These are phyloP conservation scores for Loripinus fragilis DNA, from an alignment of 2,888 invertebrate species.

Conservation along the genomic window DNA sequence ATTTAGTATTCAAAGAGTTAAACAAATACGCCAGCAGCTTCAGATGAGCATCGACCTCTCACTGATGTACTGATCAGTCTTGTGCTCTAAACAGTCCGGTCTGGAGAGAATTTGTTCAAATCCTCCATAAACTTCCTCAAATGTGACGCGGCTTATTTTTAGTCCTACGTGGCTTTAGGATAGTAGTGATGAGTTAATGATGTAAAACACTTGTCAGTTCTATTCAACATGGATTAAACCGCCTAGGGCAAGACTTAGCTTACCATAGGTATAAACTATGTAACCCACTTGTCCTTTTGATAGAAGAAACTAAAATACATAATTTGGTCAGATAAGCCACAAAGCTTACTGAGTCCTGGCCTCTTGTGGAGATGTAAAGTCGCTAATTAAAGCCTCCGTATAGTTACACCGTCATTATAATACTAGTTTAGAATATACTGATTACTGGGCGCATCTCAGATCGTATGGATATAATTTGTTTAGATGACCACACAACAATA, in stretches of 20 bases:
- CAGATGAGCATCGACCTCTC: too few relatives aligned
- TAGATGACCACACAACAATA: slow-evolving; percentile 7
- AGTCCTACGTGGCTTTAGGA: too few relatives aligned
- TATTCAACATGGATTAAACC: background rate
- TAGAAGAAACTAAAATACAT: background rate
- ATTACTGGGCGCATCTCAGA: background rate
- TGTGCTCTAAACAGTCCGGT: too few relatives aligned
- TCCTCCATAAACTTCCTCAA: too few relatives aligned
- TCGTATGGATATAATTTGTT: background rate
- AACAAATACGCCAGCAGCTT: too few relatives aligned
- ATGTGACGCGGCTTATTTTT: too few relatives aligned
- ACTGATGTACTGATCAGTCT: too few relatives aligned
- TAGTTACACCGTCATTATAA: background rate
- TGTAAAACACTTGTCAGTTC: slow-evolving; percentile 9
- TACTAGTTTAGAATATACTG: background rate
- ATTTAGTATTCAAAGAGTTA: too few relatives aligned
- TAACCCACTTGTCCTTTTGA: slow-evolving; percentile 7
- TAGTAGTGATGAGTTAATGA: slow-evolving; percentile 17
- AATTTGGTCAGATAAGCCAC: slow-evolving; percentile 8
- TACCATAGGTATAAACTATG: slow-evolving; percentile 12
- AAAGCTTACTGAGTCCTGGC: slow-evolving; percentile 2
- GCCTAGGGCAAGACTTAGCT: slow-evolving; percentile 3
- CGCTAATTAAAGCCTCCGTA: slow-evolving; percentile 4
- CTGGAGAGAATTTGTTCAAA: too few relatives aligned
- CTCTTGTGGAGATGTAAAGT: background rate